These are phyloP conservation scores for Drosophila arizonae DNA, from an alignment of 1,140 invertebrate species.

Conservation along the genomic window DNA sequence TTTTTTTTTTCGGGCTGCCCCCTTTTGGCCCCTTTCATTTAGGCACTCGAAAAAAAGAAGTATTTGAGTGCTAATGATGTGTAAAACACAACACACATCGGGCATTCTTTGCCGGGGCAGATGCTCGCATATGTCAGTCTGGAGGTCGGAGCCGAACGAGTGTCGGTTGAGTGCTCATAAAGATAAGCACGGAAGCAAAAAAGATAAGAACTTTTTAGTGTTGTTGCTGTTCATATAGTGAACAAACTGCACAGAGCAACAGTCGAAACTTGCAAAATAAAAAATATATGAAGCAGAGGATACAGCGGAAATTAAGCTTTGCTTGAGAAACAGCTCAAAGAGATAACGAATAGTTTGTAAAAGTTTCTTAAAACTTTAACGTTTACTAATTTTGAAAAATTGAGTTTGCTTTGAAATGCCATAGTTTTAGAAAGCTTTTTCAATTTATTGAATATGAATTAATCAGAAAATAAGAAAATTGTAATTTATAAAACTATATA, in stretches of 20 bases:
- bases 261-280: conserved; percentile 39
- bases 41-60: conserved; percentile 11
- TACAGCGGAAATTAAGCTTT: not conserved
- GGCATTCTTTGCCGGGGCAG: conserved; percentile 20
- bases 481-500: no score
- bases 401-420: no score
- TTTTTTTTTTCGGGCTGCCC: conserved; percentile 2
- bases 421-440: no score
- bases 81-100: conserved; percentile 44
- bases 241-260: conserved; percentile 18
- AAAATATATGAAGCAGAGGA: not conserved
- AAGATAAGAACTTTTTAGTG: conserved; percentile 29
- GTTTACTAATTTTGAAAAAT: no score
- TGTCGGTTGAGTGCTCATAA: conserved; percentile 45
- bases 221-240: conserved; percentile 11
- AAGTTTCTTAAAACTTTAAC: no score
- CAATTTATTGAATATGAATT: no score
- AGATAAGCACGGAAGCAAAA: conserved; percentile 51
- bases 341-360: no score
- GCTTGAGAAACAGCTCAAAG: no score
- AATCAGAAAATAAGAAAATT: no score
- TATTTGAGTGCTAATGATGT: conserved; percentile 55
- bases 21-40: conserved; percentile 4
- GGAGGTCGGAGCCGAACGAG: conserved; percentile 32
- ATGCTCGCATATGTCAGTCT: conserved; percentile 42